A percentile compares a stretch with the other conserved stretches of the same genome.
Conservation (phyloP, 2,888 invertebrate genomes). For the Spilosoma lubricipeda region DNA sequence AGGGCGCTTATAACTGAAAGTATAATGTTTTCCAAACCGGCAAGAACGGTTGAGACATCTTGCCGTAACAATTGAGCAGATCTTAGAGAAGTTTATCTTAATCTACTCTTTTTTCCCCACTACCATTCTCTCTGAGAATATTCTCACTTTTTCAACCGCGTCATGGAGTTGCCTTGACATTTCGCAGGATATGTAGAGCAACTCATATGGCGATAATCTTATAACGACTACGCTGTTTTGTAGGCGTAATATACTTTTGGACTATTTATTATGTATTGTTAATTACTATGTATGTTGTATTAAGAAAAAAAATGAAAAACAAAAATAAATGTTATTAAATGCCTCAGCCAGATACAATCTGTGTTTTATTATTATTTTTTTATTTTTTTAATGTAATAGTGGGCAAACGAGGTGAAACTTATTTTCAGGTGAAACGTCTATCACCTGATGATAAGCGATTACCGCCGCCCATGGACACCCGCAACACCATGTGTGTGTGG, state of each 20-base stretch:
- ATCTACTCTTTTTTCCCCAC: slow-evolving; percentile 34
- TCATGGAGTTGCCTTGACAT: slow-evolving; percentile 80
- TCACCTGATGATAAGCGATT: too few relatives aligned
- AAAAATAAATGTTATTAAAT: slow-evolving; percentile 87
- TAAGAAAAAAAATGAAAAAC: slow-evolving; percentile 84
- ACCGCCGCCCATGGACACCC: too few relatives aligned
- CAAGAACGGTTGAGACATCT: slow-evolving; percentile 10
- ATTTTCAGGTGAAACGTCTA: too few relatives aligned
- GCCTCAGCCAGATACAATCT: slow-evolving; percentile 84
- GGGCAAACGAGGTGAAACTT: too few relatives aligned
- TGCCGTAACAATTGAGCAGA: slow-evolving; percentile 19
- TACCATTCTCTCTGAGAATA: slow-evolving; percentile 70
- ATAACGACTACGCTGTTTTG: slow-evolving; percentile 86
- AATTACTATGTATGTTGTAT: slow-evolving; percentile 87
- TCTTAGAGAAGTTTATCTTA: slow-evolving; percentile 32
- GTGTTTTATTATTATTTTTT: slow-evolving; percentile 68
- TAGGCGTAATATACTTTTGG: slow-evolving; percentile 87
- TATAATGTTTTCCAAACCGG: not conserved
- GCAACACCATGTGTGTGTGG: too few relatives aligned
- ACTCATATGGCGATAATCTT: slow-evolving; percentile 85
- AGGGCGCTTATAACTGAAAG: slow-evolving; percentile 11
- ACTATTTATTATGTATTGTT: slow-evolving; percentile 87
- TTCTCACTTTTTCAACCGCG: slow-evolving; percentile 74
- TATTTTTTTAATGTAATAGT: too few relatives aligned
- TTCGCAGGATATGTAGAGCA: slow-evolving; percentile 74